Evolutionary conservation across 2,113 vertebrate genomes (phyloP).

Genomic region (Strix aluco): DNA sequence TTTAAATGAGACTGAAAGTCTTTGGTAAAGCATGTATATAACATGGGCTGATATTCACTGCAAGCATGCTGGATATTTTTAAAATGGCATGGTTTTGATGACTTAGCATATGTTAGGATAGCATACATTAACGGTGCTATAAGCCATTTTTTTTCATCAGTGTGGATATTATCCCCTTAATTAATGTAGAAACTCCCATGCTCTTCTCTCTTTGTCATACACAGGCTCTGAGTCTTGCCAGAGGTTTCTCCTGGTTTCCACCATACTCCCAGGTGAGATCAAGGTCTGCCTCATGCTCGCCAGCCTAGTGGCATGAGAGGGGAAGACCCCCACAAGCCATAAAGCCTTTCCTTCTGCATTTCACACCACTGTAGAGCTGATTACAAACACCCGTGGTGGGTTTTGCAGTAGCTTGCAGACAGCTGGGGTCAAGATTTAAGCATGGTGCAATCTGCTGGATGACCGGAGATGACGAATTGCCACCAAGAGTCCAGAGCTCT

Average conservation of each 20-base stretch:
- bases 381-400: rapidly evolving
- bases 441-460: not conserved
- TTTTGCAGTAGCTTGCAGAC: not conserved
- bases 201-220: not conserved
- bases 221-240: not conserved
- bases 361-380: rapidly evolving
- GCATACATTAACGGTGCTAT: not conserved
- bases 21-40: not conserved
- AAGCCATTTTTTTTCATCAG: not conserved
- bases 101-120: slow-evolving; percentile 31
- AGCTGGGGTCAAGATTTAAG: not conserved
- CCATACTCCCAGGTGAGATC: not conserved
- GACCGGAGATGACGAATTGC: not conserved
- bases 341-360: not conserved
- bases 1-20: slow-evolving; percentile 34
- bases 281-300: rapidly evolving
- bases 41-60: not conserved
- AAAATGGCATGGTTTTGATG: slow-evolving; percentile 20
- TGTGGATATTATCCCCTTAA: not conserved
- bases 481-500: not conserved
- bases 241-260: not conserved
- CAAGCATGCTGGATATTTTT: slow-evolving; percentile 20
- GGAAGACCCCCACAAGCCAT: not conserved
- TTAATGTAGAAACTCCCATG: not conserved
- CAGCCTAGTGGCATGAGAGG: not conserved